Conservation (phyloP, 2,888 invertebrate species). For the Tenthredo amoena region DNA sequence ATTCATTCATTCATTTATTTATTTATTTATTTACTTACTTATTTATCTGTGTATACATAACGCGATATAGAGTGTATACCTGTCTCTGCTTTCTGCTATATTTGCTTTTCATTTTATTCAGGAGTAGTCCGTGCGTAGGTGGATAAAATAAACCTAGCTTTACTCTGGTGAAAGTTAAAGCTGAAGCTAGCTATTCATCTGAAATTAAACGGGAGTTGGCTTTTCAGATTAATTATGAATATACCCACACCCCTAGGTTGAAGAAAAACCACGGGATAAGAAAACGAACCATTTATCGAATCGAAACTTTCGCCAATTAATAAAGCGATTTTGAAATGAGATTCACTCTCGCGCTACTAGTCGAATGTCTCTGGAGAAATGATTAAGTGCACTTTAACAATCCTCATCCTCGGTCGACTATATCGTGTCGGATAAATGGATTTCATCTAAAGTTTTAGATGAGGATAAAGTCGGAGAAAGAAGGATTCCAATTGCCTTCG, state of each 20-base stretch:
- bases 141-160: neutral
- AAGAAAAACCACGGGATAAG: neutral
- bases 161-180: neutral
- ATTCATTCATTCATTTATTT: neutral
- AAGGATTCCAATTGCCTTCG: neutral
- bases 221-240: neutral
- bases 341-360: neutral
- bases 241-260: neutral
- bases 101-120: slow-evolving; percentile 12
- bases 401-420: neutral
- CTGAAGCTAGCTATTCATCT: neutral
- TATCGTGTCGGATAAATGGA: neutral
- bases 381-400: neutral
- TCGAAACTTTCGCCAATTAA: neutral
- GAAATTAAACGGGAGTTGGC: neutral
- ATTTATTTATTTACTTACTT: neutral
- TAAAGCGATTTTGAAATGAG: neutral
- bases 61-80: neutral
- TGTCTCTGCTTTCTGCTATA: neutral
- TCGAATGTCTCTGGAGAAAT: neutral
- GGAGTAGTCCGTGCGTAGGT: neutral
- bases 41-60: neutral
- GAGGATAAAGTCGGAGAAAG: neutral
- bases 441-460: neutral
- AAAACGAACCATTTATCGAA: neutral